Evolutionary conservation across 1,140 invertebrate species (phyloP).

Genomic region (Sesamia nonagrioides): DNA sequence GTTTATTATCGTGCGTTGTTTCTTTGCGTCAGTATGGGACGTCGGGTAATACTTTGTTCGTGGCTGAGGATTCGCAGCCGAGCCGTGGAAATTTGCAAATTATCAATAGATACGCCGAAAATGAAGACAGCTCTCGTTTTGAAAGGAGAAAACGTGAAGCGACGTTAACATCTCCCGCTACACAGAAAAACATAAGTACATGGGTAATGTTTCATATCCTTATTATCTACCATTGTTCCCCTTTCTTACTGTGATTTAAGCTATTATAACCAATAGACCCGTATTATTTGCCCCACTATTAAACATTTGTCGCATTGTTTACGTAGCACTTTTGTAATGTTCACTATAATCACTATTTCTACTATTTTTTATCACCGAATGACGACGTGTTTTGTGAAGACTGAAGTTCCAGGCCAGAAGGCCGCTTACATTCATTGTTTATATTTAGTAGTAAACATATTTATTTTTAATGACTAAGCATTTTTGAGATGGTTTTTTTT

Average conservation of each 20-base stretch:
- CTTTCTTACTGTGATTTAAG: constrained; percentile 63
- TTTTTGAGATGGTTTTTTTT: constrained; percentile 16
- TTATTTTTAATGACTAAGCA: constrained; percentile 36
- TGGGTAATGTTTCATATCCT: constrained; percentile 82
- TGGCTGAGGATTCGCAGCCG: constrained; percentile 64
- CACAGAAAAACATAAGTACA: constrained; percentile 79
- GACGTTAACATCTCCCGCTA: constrained; percentile 61
- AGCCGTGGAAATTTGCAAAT: constrained; percentile 64
- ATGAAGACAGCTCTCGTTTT: constrained; percentile 53
- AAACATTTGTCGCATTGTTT: constrained; percentile 23
- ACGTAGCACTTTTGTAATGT: constrained; percentile 54
- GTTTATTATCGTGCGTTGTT: constrained; percentile 70
- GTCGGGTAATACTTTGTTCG: constrained; percentile 73
- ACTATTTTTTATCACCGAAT: constrained; percentile 70
- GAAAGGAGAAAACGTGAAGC: constrained; percentile 80
- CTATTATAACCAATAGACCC: background rate
- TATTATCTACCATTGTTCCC: constrained; percentile 72
- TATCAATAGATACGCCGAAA: constrained; percentile 69
- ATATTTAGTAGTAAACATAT: constrained; percentile 20
- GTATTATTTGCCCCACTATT: constrained; percentile 2
- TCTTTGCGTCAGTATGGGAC: constrained; percentile 69
- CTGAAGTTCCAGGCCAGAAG: constrained; percentile 12
- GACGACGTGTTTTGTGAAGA: constrained; percentile 55
- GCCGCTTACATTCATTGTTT: constrained; percentile 24
- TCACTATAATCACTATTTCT: constrained; percentile 61